A percentile compares a stretch with the other conserved stretches of the same genome.
Evolutionary conservation across 92 coral and sea anemone genomes (phyloP).

Genomic region (Isaurus tuberculatus): DNA sequence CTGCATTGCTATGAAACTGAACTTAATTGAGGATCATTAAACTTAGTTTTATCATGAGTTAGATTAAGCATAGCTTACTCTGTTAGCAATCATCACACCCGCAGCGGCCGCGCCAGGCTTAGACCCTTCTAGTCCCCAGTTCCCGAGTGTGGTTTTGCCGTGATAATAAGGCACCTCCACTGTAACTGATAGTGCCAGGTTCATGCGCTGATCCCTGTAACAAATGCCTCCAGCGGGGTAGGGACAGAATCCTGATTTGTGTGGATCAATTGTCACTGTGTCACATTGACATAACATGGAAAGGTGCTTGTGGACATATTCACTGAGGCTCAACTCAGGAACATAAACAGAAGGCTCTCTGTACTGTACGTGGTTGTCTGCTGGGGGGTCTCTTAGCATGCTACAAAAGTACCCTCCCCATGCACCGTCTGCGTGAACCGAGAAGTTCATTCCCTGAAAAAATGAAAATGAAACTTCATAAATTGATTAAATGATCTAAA

Average conservation of each 20-base stretch:
- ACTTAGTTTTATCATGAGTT: not conserved
- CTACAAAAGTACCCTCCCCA: constrained; percentile 98
- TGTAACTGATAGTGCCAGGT: constrained; percentile 75
- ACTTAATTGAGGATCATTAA: not conserved
- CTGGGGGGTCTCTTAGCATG: constrained; percentile 81
- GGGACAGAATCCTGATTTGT: constrained; percentile 89
- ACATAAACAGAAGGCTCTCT: constrained; percentile 65
- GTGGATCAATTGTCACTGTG: constrained; percentile 93
- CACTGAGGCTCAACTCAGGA: constrained; percentile 75
- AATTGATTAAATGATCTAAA: no score
- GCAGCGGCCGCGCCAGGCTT: constrained; percentile 97
- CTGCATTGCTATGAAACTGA: not conserved
- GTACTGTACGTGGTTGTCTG: not conserved
- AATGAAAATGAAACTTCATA: not conserved
- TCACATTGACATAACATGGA: constrained; percentile 73
- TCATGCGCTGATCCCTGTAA: constrained; percentile 83
- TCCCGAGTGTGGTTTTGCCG: constrained; percentile 71
- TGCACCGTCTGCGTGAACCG: constrained; percentile 82
- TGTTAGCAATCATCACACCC: constrained; percentile 83
- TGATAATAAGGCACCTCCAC: constrained; percentile 77
- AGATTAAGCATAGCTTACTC: constrained; percentile 56
- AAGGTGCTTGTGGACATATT: constrained; percentile 63
- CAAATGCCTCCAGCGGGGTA: constrained; percentile 77
- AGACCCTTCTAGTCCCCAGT: constrained; percentile 45
- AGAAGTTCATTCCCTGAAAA: constrained; percentile 68